Conservation (phyloP, 2,888 invertebrate species). For the Cantharis rufa region DNA sequence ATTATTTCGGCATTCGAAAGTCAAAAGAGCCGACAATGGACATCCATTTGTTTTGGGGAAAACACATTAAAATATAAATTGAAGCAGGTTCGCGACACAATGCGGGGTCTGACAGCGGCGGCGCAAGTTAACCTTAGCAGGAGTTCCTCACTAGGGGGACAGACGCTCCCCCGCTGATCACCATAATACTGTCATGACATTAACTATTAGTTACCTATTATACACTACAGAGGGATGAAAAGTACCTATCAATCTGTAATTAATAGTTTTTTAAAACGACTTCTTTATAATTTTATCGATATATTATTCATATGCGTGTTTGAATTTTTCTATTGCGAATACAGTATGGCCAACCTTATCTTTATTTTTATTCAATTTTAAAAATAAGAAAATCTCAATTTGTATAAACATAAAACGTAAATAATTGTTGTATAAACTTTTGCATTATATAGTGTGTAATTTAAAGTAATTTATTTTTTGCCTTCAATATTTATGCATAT, state of each 20-base stretch:
- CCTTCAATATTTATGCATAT: slow-evolving; percentile 51
- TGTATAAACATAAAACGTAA: neutral
- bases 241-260: slow-evolving; percentile 55
- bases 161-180: slow-evolving; percentile 45
- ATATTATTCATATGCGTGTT: slow-evolving; percentile 5
- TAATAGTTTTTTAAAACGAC: slow-evolving; percentile 43
- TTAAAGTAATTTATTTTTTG: slow-evolving; percentile 49
- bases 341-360: neutral
- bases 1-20: slow-evolving; percentile 51
- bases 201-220: slow-evolving; percentile 55
- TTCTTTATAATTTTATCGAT: slow-evolving; percentile 25
- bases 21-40: slow-evolving; percentile 54
- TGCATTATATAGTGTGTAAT: slow-evolving; percentile 36
- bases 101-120: slow-evolving; percentile 48
- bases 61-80: slow-evolving; percentile 57
- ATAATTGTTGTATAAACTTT: neutral
- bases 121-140: slow-evolving; percentile 38
- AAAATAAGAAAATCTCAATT: neutral
- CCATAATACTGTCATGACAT: slow-evolving; percentile 54
- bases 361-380: neutral
- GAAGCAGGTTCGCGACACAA: slow-evolving; percentile 56
- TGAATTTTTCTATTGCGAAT: neutral
- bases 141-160: slow-evolving; percentile 34
- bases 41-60: slow-evolving; percentile 56
- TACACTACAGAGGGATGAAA: slow-evolving; percentile 46